Base-by-base conservation (phyloP, 2,797 vertebrate species). In the Delichon dasypus region DNA sequence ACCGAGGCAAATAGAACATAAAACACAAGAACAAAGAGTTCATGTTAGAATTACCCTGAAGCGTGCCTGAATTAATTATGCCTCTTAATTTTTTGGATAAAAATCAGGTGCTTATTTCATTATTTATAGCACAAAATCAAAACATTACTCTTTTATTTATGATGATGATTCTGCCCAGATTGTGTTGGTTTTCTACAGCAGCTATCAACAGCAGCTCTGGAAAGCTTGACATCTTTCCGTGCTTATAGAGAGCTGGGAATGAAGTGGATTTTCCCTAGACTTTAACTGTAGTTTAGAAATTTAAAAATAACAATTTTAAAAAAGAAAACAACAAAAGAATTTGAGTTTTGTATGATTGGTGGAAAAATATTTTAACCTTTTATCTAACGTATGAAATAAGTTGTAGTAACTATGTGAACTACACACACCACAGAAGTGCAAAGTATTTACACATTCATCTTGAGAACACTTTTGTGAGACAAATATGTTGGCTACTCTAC, bases 91-190 rank as follows among this genome's bases (percentile, higher is more conserved):
- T 94, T 95, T 92, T 91, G 30, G 73, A 72, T 83, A 95, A 93
- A 92, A 95, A 62, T 93, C 85, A 86, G 91, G 76, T 81, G 55
- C 76, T 93, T 84, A 62, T 94, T 94, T 94, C 76, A 93, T 93
- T 94, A 92, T 94, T 94, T 93, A 91, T 91, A 92, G 42, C 68
- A 48, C 50, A 74, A 92, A 96, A 93, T 94, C 88, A 94, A 97
- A 97, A 90, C 92, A 89, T 75, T 88, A 27, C 42, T 95, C 51
- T 92, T 47, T 92, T 93, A 93, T 90, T 94, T 95, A 89, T 91
- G 81, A 58, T 77, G 73, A 36, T 90, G 79, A 87, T 86, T 95
- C 66, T 94, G 79, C 40, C 66, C 82, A 81, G 76, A 88, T 57
- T 92, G 19, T 84, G 62, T 93, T 96, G 73, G 48, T 84, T 96